Evolutionary conservation across 1,140 invertebrate species (phyloP), one percentile per base, ranked within the genome.

Genomic region (Drosophila auraria): DNA sequence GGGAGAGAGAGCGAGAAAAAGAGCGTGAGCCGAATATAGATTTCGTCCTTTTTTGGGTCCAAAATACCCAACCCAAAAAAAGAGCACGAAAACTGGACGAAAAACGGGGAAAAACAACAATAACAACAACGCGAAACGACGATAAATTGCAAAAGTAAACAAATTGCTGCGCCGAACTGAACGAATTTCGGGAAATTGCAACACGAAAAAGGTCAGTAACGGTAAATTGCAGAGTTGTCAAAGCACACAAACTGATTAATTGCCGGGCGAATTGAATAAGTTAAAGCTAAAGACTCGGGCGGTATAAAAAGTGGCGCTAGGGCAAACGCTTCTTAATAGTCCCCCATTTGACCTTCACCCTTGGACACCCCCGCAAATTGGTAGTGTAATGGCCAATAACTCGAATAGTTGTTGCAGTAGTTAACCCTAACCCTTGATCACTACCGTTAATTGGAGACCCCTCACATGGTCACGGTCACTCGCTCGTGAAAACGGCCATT

Each of bases 71-170:
- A 51, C 75, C 75, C 75, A 78, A 78, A 78, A 78, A 78, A 54
- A 38, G 42, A 77, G 56, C 42, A 72, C 57, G 50, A 68, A 70
- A 87, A 89, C 84, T 84, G 77, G 63, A 87, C 84, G 84, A 87
- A 87, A 87, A 54, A 72, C 75, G 49, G 54, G 30, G 62, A 44
- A 66, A 44, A 78, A 78, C 47, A 80, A 78, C 51, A 84, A 83
- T 45, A 75, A 70, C 30, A 70, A 53, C 56, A 40, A 15, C 38
- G 4, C 6, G 5, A 36, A 63, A 53, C 62, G 74, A 50, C 42
- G 57, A 66, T 49, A 71, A 66, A 66, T 63, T 66, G 65, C 40
- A 82, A 87, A 84, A 90, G 84, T 87, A 87, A 87, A 87, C 86
- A 87, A 87, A 69, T 87, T 87, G 62, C 75, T 87, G 62, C 70